Conservation (phyloP, 2,113 vertebrate genomes). For the Chaetodon trifascialis region DNA sequence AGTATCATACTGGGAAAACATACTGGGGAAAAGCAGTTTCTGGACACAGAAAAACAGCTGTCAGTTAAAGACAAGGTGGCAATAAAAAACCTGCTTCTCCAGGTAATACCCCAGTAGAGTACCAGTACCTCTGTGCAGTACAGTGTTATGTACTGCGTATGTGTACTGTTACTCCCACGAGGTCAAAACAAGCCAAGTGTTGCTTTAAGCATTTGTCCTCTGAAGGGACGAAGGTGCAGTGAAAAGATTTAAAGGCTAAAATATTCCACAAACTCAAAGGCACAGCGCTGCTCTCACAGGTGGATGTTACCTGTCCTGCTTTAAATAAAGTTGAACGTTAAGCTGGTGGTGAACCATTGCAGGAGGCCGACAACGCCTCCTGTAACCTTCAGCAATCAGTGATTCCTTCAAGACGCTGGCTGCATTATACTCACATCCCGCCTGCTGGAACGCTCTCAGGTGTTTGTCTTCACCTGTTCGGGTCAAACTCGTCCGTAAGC, state of each 20-base stretch:
- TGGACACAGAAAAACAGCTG: not conserved
- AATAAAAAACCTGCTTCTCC: too few species aligned
- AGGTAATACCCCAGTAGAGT: not conserved
- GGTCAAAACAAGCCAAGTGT: not conserved
- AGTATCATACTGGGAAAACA: too few species aligned
- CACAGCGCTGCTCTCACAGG: not conserved
- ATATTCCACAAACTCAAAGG: not conserved
- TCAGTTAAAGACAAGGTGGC: not conserved
- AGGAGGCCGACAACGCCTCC: not conserved
- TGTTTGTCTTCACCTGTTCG: constrained; percentile 27
- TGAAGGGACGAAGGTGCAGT: not conserved
- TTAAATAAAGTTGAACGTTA: constrained; percentile 60
- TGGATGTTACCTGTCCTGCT: not conserved
- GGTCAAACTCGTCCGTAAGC: constrained; percentile 49
- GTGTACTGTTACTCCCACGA: not conserved
- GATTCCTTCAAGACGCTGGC: constrained; percentile 3
- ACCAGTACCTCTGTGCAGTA: not conserved
- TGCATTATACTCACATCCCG: constrained; percentile 51
- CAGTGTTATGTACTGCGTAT: not conserved
- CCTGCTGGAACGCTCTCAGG: constrained; percentile 17
- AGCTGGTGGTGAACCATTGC: constrained; percentile 50
- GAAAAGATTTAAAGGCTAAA: not conserved
- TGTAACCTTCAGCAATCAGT: constrained; percentile 34
- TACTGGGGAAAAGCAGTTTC: too few species aligned
- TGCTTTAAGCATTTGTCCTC: not conserved